A percentile compares a stretch with the other conserved stretches of the same genome.
Conservation (phyloP, 1,140 invertebrate genomes). For the Lasioglossum baleicum region DNA sequence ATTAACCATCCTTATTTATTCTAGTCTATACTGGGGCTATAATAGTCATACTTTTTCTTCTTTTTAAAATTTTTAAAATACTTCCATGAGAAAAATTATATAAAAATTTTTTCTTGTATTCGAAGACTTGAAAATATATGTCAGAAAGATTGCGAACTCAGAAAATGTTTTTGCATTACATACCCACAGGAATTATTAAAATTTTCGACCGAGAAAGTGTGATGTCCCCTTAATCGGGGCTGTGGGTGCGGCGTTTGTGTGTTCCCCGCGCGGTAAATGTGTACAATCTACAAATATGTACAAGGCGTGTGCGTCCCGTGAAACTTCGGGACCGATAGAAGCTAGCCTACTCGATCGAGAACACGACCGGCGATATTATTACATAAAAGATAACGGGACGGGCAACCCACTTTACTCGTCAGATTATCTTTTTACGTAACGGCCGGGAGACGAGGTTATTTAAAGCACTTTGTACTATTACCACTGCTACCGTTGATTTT, state of each 20-base stretch:
- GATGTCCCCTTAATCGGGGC: background rate
- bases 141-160: too few species aligned
- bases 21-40: too few species aligned
- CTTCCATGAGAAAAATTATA: too few species aligned
- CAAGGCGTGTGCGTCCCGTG: background rate
- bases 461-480: slow-evolving; percentile 50
- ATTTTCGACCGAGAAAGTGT: too few species aligned
- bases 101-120: too few species aligned
- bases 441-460: slow-evolving; percentile 22
- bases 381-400: slow-evolving; percentile 49
- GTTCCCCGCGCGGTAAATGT: slow-evolving; percentile 1
- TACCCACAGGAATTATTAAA: too few species aligned
- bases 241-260: background rate
- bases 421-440: slow-evolving; percentile 61
- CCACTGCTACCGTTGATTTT: slow-evolving; percentile 1
- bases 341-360: background rate
- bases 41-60: too few species aligned
- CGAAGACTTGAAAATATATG: too few species aligned
- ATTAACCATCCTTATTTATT: too few species aligned
- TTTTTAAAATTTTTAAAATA: too few species aligned
- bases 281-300: background rate
- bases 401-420: slow-evolving; percentile 26
- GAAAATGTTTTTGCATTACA: too few species aligned
- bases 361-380: slow-evolving; percentile 24
- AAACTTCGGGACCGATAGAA: background rate